Base-by-base conservation (phyloP, 1,140 invertebrate genomes). In the Bombyx mandarina region DNA sequence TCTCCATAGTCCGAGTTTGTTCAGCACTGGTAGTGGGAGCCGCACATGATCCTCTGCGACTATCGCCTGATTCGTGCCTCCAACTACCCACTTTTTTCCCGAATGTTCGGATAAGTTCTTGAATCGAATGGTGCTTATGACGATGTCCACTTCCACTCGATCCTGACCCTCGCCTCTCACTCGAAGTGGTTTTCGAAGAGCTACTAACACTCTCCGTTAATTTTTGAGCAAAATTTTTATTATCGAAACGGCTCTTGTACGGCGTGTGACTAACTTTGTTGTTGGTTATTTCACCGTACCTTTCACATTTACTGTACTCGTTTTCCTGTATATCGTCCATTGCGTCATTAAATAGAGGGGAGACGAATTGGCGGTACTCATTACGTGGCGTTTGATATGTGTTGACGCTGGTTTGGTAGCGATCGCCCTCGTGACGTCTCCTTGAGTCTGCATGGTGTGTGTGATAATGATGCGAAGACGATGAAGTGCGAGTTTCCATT, bases 21-120 rank as follows among this genome's bases (percentile, higher is more conserved):
- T 88, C 88, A 60, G 71, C 85, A 12, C 47, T 67, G 57, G 79
- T 89, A 66, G 66, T 87, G 62, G 65, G 89, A 52, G 64, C 88
- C 56, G 77, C 90, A 88, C 77, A 89, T 80, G 81, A 91, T 57
- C 77, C 84, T 58, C 90, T 78, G 6, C 91, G 84, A 82, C 90
- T 91, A 67, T 91, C 88, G 49, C 89, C 82, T 2, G 91, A 88
- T 53, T 91, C 91, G 63, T 92, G 78, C 18, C 91, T 82, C 91
- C 91, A 92, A 60, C 90, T 83, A 22, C 90, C 89, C 43, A 92
- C 89, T 74, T 91, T 92, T 66, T 92, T 92, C 4, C 92, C 90
- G 65, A 94, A 93, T 58, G 93, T 91, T 52, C 91, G 86, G 45
- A 94, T 92, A 79, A 94, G 83, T 67, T 94, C 93, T 66, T 93